Base-by-base conservation (phyloP, 2,113 vertebrate genomes). In the Rafetus swinhoei region DNA sequence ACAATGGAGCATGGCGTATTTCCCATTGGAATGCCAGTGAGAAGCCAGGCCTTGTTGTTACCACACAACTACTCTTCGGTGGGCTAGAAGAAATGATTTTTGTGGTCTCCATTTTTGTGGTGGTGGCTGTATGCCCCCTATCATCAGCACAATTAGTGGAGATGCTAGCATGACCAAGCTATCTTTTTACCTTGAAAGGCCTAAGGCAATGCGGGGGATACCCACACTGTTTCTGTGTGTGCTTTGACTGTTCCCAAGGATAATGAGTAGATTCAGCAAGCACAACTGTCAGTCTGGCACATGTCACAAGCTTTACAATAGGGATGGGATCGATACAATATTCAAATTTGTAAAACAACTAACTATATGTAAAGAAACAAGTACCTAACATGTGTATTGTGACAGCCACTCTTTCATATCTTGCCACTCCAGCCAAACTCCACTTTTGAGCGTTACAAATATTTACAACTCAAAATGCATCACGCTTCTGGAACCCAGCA, bases 401-500 rank as follows among this genome's bases (percentile, higher is more conserved):
- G 21, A 56, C 85, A 13, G 2, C 0, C 15, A 56, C 45, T 77
- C 57, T 87, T 15, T 90, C 6, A 79, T 35, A 84, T 4, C 69
- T 45, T 10, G 22, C 6, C 6, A 81, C 77, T 94, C 82, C 60
- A 84, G 7, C 25, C 6, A 27, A 39, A 56, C 2, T 15, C 13
- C 45, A 32, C 32, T 81, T 9, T 84, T 81, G 62, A 69, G 32
- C 62, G 8, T 69, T 32, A 29, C 4, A n/a, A 32, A n/a, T 69
- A n/a, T 69, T n/a, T 18, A 69, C 62, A 69, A 69, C 62, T 4
- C 62, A 18, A 32, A 69, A 16, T 4, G 21, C 9, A 7, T 76
- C 6, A 87, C 16, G 24, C 3, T 9, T 11, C 14, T 0, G 0
- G 32, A 12, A n/a, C 35, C 18, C 19, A 35, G 22, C 8, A 9